Evolutionary conservation across 2,888 invertebrate genomes (phyloP), one percentile per base, ranked within the genome.

Genomic region (Plagodis pulveraria): DNA sequence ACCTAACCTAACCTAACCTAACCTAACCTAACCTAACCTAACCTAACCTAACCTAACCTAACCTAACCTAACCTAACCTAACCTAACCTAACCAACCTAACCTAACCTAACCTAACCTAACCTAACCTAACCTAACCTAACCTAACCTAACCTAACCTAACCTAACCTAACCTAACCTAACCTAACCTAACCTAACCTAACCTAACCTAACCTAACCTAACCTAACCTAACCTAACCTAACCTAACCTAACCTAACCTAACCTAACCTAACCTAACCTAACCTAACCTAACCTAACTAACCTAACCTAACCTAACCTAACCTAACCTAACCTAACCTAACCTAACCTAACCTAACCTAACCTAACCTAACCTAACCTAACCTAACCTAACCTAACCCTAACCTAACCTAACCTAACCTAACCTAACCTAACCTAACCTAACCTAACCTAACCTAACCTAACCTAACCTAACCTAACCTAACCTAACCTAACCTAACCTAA

Each of bases 311-410:
- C 65, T n/a, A n/a, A n/a, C n/a, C 65, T 63, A 63, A 67, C 65
- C 65, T n/a, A 62, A 65, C 63, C 66, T 63, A 63, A 66, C 62
- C 66, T 62, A 62, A 66, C 62, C 66, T 62, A 62, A 66, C 61
- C 63, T 63, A 66, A 66, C 63, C 63, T 63, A 66, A 66, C 63
- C 63, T 62, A 65, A 65, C 62, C 62, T 59, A 58, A 65, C 56
- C 62, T 62, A 51, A 61, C 52, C 61, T 53, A 51, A 55, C 54
- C 58, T 55, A 55, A 58, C 53, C 58, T 54, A 55, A 59, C 54
- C 59, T 55, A 55, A 59, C 54, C 59, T 54, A 51, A 57, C 50
- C 60, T 48, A 51, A 61, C 52, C 61, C 50, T 48, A 55, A 50
- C 58, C 51, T 51, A 58, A 50, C 58, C 55, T 60, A 52, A 47